Conservation (phyloP, 2,797 vertebrate genomes). For the Etheostoma nigrum region DNA sequence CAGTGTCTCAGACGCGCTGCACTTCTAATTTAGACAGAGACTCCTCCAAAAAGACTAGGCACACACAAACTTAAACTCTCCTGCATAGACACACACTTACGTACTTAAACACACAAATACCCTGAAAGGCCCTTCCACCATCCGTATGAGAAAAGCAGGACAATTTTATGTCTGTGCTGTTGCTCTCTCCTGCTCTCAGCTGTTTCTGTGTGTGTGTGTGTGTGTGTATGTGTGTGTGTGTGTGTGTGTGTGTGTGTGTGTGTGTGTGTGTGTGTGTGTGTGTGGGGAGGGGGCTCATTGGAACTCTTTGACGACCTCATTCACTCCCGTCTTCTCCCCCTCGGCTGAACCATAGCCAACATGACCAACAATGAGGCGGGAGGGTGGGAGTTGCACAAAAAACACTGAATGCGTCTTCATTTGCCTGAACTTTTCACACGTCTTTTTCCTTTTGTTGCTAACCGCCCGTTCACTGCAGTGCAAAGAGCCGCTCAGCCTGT, state of each 20-base stretch:
- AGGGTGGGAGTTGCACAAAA: constrained; percentile 70
- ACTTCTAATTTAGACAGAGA: constrained; percentile 80
- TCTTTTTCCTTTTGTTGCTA: constrained; percentile 79
- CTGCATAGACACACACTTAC: constrained; percentile 45
- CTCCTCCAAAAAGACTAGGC: constrained; percentile 74
- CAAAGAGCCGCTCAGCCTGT: constrained; percentile 69
- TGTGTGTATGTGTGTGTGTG: constrained; percentile 35
- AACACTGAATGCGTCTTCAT: constrained; percentile 82
- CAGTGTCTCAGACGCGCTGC: constrained; percentile 74
- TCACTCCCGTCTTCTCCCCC: constrained; percentile 62
- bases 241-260: constrained; percentile 36
- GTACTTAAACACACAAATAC: constrained; percentile 66
- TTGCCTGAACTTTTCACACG: constrained; percentile 85
- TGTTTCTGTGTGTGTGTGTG: constrained; percentile 60
- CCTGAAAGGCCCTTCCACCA: constrained; percentile 68
- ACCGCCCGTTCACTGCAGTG: constrained; percentile 67
- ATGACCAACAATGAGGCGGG: constrained; percentile 76
- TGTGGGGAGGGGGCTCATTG: constrained; percentile 56
- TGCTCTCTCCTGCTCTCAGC: constrained; percentile 64
- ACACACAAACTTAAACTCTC: constrained; percentile 46
- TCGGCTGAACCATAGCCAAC: constrained; percentile 60
- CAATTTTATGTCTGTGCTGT: constrained; percentile 59
- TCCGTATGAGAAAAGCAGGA: constrained; percentile 64
- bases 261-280: constrained; percentile 34
- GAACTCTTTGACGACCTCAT: constrained; percentile 80